Percentiles rank a stretch among this genome's conserved stretches.
These are phyloP conservation scores for Xiphophorus birchmanni DNA, from an alignment of 2,797 vertebrate species.

Conservation along the genomic window DNA sequence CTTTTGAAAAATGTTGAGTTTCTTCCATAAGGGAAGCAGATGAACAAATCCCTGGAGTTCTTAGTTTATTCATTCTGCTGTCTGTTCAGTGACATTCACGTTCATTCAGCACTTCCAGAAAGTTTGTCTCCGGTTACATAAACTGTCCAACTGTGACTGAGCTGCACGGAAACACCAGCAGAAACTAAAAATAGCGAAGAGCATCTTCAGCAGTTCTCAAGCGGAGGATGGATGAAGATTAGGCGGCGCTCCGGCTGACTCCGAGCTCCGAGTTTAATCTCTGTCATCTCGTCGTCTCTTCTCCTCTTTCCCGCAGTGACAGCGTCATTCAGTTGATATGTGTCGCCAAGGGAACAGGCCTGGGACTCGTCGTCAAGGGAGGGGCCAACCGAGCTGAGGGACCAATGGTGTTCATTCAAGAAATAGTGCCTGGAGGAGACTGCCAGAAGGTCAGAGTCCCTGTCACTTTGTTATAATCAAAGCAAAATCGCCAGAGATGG, in stretches of 20 bases:
- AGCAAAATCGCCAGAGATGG: not conserved
- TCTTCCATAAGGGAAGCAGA: not conserved
- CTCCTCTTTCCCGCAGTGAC: slow-evolving; percentile 74
- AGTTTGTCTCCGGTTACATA: slow-evolving; percentile 25
- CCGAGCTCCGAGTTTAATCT: slow-evolving; percentile 32
- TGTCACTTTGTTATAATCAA: not conserved
- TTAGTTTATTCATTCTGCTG: not conserved
- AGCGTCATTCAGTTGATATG: slow-evolving; percentile 90
- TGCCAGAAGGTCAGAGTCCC: slow-evolving; percentile 87
- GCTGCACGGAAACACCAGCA: slow-evolving; percentile 20
- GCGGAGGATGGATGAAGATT: slow-evolving; percentile 20
- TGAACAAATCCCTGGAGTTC: not conserved
- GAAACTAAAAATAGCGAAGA: slow-evolving; percentile 37
- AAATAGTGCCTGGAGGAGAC: slow-evolving; percentile 90
- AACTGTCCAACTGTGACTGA: slow-evolving; percentile 10
- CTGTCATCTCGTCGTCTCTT: slow-evolving; percentile 13
- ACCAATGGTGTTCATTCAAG: slow-evolving; percentile 92
- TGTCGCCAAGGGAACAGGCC: slow-evolving; percentile 86
- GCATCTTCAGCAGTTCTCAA: slow-evolving; percentile 36
- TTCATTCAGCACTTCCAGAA: slow-evolving; percentile 4
- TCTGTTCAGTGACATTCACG: not conserved
- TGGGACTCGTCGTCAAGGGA: slow-evolving; percentile 89
- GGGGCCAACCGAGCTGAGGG: slow-evolving; percentile 91
- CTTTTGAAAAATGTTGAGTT: not conserved
- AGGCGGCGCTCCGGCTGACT: slow-evolving; percentile 22